Conservation (phyloP, 2,888 invertebrate species). For the Hyles lineata region DNA sequence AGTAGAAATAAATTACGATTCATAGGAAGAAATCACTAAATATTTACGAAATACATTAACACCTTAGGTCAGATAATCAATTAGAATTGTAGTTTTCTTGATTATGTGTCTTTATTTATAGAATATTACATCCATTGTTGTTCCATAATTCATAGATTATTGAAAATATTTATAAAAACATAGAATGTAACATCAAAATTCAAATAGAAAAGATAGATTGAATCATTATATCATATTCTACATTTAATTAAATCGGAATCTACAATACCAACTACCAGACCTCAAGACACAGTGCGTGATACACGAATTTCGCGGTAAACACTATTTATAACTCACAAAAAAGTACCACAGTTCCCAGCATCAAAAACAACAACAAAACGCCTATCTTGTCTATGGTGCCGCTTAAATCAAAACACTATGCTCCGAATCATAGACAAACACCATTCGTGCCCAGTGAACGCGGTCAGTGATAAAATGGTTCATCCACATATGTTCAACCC, state of each 20-base stretch:
- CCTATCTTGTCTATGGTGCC: background rate
- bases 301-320: no score
- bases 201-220: no score
- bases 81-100: background rate
- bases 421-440: conserved; percentile 26
- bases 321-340: no score
- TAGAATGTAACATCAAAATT: no score
- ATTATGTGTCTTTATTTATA: background rate
- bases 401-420: conserved; percentile 13
- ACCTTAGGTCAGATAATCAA: background rate
- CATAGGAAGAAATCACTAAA: background rate
- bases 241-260: no score
- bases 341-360: no score
- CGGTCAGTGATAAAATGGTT: background rate
- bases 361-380: background rate
- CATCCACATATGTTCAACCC: conserved; percentile 18
- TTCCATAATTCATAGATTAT: no score
- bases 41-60: background rate
- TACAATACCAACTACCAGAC: no score
- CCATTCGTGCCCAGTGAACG: conserved; percentile 20
- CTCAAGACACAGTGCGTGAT: no score
- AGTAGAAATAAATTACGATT: background rate
- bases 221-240: no score
- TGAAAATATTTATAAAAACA: no score
- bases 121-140: no score